Percentiles rank a stretch among this genome's conserved stretches.
Evolutionary conservation across 2,113 vertebrate species (phyloP).

Genomic region (Polypterus senegalus): DNA sequence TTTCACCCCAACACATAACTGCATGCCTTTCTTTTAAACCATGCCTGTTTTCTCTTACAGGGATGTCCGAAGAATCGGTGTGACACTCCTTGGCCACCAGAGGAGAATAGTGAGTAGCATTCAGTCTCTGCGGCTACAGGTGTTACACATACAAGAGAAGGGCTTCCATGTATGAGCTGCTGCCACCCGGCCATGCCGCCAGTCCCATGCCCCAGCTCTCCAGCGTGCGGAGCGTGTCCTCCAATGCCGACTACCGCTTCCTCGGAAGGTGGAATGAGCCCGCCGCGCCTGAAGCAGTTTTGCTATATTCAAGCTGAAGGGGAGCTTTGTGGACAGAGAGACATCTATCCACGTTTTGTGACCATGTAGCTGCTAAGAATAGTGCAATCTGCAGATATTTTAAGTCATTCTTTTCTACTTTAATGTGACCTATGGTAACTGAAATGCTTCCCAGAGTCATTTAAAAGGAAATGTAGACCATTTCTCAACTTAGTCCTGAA

Average conservation of each 20-base stretch:
- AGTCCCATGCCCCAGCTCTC: conserved; percentile 73
- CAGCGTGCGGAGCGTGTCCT: conserved; percentile 45
- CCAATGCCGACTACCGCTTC: conserved; percentile 44
- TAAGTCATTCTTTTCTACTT: conserved; percentile 55
- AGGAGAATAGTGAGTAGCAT: conserved; percentile 91
- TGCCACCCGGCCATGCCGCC: conserved; percentile 38
- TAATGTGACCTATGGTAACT: conserved; percentile 42
- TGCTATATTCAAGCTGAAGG: conserved; percentile 56
- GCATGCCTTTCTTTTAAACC: background rate
- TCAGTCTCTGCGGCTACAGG: conserved; percentile 84
- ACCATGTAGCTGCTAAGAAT: conserved; percentile 72
- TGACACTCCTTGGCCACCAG: conserved; percentile 90
- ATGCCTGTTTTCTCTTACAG: conserved; percentile 42
- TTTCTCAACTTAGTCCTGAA: background rate
- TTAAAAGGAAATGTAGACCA: conserved; percentile 9
- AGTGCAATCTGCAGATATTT: conserved; percentile 54
- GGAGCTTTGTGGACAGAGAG: conserved; percentile 45
- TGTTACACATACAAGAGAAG: conserved; percentile 92
- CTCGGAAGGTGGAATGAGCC: conserved; percentile 32
- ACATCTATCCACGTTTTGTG: conserved; percentile 69
- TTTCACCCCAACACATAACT: no score
- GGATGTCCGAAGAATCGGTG: conserved; percentile 85
- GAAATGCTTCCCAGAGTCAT: conserved; percentile 44
- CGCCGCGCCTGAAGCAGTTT: conserved; percentile 40
- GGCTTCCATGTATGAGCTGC: conserved; percentile 91